Conservation (phyloP, 2,113 vertebrate genomes). For the Callorhinus ursinus region DNA sequence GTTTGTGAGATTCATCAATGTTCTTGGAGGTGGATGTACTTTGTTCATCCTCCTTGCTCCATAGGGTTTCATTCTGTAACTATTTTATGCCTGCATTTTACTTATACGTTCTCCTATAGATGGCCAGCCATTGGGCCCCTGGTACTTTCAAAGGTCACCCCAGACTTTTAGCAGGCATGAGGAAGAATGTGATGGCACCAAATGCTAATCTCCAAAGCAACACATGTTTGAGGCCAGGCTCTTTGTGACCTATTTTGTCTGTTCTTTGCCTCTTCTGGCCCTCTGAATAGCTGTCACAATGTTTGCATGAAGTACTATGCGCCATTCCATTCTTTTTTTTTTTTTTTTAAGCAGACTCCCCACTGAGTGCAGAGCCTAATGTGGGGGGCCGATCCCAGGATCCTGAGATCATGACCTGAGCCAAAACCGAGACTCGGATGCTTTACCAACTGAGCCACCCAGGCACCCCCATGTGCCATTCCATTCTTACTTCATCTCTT, state of each 20-base stretch:
- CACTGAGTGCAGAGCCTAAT: not conserved
- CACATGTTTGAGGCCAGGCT: not conserved
- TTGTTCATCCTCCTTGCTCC: not conserved
- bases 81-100: not conserved
- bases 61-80: not conserved
- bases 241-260: not conserved
- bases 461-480: not conserved
- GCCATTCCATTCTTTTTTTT: not conserved
- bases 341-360: not conserved
- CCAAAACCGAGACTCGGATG: not conserved
- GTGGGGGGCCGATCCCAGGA: not conserved
- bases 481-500: not conserved
- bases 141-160: not conserved
- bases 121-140: not conserved
- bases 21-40: not conserved
- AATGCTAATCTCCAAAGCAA: not conserved
- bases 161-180: not conserved
- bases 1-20: not conserved
- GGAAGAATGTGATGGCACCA: not conserved
- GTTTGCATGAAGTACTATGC: not conserved
- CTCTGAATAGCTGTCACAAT: not conserved
- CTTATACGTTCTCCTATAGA: not conserved
- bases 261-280: not conserved
- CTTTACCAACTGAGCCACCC: not conserved
- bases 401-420: not conserved